These are phyloP conservation scores for Drosophila mayaguana DNA, from an alignment of 2,888 invertebrate species.

Conservation along the genomic window DNA sequence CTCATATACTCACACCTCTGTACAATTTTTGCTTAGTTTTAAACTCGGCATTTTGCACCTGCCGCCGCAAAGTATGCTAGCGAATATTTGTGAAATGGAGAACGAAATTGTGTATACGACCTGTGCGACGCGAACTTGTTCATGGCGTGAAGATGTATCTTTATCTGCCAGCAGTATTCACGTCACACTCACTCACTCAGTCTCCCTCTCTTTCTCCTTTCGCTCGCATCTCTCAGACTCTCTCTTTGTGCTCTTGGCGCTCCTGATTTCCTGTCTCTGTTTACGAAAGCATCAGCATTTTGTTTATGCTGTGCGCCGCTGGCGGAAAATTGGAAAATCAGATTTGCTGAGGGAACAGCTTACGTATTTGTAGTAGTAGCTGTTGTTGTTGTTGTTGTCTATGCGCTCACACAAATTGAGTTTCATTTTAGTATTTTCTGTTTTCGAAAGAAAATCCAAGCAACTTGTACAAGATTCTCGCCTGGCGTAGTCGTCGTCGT, in stretches of 20 bases:
- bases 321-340: slow-evolving; percentile 40
- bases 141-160: slow-evolving; percentile 44
- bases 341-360: slow-evolving; percentile 59
- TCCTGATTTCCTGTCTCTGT: slow-evolving; percentile 59
- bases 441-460: slow-evolving; percentile 62
- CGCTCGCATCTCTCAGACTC: slow-evolving; percentile 6
- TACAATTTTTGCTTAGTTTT: slow-evolving; percentile 27
- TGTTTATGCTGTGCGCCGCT: slow-evolving; percentile 65
- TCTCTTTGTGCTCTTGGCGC: slow-evolving; percentile 34
- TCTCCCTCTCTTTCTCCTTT: neutral
- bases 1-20: slow-evolving; percentile 20
- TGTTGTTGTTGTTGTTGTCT: slow-evolving; percentile 48
- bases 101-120: slow-evolving; percentile 74
- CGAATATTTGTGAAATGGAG: neutral
- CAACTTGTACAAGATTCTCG: slow-evolving; percentile 66
- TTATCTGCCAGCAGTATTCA: slow-evolving; percentile 49
- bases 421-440: slow-evolving; percentile 43
- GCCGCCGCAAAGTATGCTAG: slow-evolving; percentile 75
- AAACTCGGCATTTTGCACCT: slow-evolving; percentile 18
- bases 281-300: slow-evolving; percentile 71
- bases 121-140: slow-evolving; percentile 52
- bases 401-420: slow-evolving; percentile 70
- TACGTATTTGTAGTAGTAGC: slow-evolving; percentile 53
- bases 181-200: neutral
- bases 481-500: slow-evolving; percentile 76